A percentile compares a stretch with the other conserved stretches of the same genome.
These are phyloP conservation scores for Cydia splendana DNA, from an alignment of 1,140 invertebrate species.

Conservation along the genomic window DNA sequence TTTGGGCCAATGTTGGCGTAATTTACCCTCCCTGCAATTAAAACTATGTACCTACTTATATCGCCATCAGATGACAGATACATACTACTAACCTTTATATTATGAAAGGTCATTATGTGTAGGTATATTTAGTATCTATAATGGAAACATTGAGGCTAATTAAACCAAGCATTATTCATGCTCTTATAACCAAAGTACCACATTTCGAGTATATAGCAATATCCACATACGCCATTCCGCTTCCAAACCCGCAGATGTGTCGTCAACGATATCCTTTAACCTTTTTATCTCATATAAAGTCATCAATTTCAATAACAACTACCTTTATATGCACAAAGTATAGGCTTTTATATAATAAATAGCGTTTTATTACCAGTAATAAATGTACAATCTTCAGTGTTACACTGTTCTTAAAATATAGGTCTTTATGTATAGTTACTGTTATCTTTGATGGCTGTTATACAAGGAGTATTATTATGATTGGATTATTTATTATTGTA, in stretches of 20 bases:
- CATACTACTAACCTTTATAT: neutral
- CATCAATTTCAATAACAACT: slow-evolving; percentile 76
- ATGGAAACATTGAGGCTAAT: slow-evolving; percentile 74
- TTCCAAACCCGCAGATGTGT: slow-evolving; percentile 43
- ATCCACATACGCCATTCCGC: neutral
- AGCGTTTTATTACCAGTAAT: slow-evolving; percentile 56
- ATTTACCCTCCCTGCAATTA: no score
- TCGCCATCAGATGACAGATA: neutral
- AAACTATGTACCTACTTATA: slow-evolving; percentile 22
- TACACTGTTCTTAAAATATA: slow-evolving; percentile 24
- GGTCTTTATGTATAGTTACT: slow-evolving; percentile 18
- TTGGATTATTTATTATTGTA: slow-evolving; percentile 30
- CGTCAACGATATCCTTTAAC: slow-evolving; percentile 67
- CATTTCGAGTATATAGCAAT: neutral
- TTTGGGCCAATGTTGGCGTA: no score
- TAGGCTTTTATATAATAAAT: slow-evolving; percentile 59
- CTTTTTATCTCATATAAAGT: slow-evolving; percentile 73
- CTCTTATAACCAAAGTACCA: neutral
- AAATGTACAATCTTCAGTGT: slow-evolving; percentile 50
- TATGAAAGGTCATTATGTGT: slow-evolving; percentile 45
- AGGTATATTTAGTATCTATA: slow-evolving; percentile 40
- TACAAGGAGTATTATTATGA: slow-evolving; percentile 27
- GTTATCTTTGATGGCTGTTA: slow-evolving; percentile 26
- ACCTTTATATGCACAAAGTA: slow-evolving; percentile 66
- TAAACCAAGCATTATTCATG: slow-evolving; percentile 68